Conservation (phyloP, 2,888 invertebrate genomes). For the Eupeodes luniger region DNA sequence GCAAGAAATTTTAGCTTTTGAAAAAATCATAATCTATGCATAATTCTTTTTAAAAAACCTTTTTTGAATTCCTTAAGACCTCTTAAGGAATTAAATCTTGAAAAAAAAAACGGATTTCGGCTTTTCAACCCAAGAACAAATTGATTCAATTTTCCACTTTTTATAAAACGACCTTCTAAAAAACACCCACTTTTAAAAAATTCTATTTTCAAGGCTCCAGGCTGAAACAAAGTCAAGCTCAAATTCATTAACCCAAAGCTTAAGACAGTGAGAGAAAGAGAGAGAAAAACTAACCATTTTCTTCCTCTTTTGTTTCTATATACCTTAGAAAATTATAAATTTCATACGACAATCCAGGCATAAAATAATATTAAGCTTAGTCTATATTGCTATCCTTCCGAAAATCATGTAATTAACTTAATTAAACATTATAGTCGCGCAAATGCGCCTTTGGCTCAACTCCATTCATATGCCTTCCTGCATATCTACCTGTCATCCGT, state of each 20-base stretch:
- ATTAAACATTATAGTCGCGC: conserved; percentile 75
- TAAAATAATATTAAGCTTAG: conserved; percentile 66
- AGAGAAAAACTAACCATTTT: background rate
- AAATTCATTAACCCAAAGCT: background rate
- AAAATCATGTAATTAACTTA: conserved; percentile 74
- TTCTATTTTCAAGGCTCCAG: no score
- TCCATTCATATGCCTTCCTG: conserved; percentile 58
- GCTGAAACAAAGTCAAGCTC: background rate
- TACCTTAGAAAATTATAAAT: conserved; percentile 18
- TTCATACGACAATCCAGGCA: conserved; percentile 41
- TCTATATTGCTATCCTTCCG: conserved; percentile 56
- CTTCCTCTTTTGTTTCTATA: background rate
- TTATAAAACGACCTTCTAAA: no score
- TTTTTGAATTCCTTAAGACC: no score
- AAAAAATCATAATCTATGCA: no score
- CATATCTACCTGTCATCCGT: conserved; percentile 36
- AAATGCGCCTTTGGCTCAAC: conserved; percentile 70
- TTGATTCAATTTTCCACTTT: no score
- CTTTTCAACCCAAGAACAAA: no score
- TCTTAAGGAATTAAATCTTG: no score
- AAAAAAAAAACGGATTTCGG: no score
- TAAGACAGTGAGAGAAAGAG: no score
- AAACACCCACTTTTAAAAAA: no score
- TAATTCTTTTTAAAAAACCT: no score
- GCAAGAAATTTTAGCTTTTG: no score